These are phyloP conservation scores for Dendroctonus ponderosae DNA, from an alignment of 1,140 invertebrate genomes.

Conservation along the genomic window DNA sequence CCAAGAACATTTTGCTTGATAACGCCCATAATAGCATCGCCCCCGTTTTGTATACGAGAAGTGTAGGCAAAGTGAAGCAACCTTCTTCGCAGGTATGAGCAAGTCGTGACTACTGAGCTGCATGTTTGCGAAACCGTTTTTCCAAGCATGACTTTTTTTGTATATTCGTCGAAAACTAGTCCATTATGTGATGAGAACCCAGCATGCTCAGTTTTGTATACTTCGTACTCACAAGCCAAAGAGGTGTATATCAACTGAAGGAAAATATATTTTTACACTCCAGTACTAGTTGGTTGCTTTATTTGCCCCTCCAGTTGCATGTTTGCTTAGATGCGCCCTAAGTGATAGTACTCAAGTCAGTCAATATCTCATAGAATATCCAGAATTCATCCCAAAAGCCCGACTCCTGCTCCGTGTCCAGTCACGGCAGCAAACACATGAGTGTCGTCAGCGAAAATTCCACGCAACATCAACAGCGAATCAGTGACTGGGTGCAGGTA, in stretches of 20 bases:
- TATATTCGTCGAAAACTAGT: background rate
- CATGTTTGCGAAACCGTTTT: too few species aligned
- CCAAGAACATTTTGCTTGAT: conserved; percentile 75
- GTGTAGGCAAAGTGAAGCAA: conserved; percentile 22
- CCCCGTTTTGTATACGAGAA: conserved; percentile 64
- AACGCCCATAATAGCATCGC: conserved; percentile 67
- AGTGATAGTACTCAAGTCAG: too few species aligned
- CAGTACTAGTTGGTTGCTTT: too few species aligned
- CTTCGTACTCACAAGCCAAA: too few species aligned
- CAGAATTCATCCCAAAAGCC: background rate
- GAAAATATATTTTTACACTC: background rate
- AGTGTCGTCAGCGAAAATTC: conserved; percentile 39
- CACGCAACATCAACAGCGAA: conserved; percentile 42
- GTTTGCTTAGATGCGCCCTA: too few species aligned
- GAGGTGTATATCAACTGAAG: background rate
- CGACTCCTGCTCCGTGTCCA: conserved; percentile 34
- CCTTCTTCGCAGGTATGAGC: conserved; percentile 24
- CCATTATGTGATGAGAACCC: background rate
- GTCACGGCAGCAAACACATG: conserved; percentile 36
- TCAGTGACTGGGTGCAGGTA: conserved; percentile 45
- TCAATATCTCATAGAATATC: too few species aligned
- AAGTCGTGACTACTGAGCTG: conserved; percentile 1
- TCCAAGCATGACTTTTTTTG: too few species aligned
- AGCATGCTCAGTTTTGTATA: background rate
- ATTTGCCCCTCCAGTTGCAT: too few species aligned